A percentile compares a stretch with the other conserved stretches of the same genome.
These are phyloP conservation scores for Rotaria magnacalcarata DNA, from an alignment of 2,888 invertebrate species.

Conservation along the genomic window DNA sequence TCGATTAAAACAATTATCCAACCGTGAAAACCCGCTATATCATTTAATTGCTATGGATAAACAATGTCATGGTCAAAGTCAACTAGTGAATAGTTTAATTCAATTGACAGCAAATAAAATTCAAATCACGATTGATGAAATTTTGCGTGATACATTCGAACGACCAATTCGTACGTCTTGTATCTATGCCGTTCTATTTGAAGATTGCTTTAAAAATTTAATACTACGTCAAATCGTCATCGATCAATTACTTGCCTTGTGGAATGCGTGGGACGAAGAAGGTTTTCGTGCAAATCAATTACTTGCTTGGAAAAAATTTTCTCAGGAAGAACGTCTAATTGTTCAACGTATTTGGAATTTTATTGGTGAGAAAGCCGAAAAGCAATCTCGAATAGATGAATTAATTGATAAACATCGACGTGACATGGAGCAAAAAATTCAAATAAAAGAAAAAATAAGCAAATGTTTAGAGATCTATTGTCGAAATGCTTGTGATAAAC, in stretches of 20 bases:
- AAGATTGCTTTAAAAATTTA: background rate
- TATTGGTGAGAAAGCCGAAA: background rate
- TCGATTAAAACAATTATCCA: background rate
- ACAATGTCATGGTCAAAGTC: background rate
- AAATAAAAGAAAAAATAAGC: conserved; percentile 10
- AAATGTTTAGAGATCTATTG: conserved; percentile 3
- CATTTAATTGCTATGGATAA: background rate
- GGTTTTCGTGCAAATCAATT: background rate
- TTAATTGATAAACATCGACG: background rate
- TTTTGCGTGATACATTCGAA: background rate
- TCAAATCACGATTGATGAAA: background rate
- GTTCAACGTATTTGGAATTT: conserved; percentile 8
- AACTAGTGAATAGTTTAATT: background rate
- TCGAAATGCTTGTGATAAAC: background rate
- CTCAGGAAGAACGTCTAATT: background rate
- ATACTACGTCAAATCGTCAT: background rate
- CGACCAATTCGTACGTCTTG: background rate
- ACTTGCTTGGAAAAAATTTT: background rate
- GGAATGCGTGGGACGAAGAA: conserved; percentile 2
- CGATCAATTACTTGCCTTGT: background rate
- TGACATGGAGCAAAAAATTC: conserved; percentile 13
- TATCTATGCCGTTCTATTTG: background rate
- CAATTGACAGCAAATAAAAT: background rate
- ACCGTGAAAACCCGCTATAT: background rate
- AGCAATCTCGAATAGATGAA: background rate